Percentiles rank a stretch among this genome's conserved stretches.
phyloP scores from a whole-genome alignment of 2,888 invertebrate species.

The Pomacea canaliculata region DNA sequence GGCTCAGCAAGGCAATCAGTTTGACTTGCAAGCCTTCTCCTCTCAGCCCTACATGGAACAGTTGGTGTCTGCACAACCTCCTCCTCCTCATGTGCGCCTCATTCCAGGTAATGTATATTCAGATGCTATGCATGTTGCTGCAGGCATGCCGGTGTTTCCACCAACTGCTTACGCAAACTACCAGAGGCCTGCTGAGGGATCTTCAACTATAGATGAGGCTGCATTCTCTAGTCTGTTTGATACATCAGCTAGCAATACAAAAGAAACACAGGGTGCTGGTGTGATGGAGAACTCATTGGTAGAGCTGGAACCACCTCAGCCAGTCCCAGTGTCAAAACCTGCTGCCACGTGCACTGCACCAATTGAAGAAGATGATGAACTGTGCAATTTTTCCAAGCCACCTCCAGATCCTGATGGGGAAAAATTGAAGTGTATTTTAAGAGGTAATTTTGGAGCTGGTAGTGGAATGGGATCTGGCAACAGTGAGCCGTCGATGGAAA shows the following conservation, averaged over 20 bases:
- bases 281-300: conserved; percentile 22
- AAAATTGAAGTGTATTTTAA: conserved; percentile 14
- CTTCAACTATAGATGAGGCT: conserved; percentile 54
- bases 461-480: not conserved
- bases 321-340: conserved; percentile 19
- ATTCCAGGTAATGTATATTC: conserved; percentile 23
- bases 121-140: conserved; percentile 24
- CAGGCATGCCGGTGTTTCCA: conserved; percentile 23
- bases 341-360: conserved; percentile 34
- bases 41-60: conserved; percentile 41
- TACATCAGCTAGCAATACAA: conserved; percentile 9
- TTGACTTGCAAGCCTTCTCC: conserved; percentile 29
- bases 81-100: conserved; percentile 20
- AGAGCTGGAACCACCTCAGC: conserved; percentile 12
- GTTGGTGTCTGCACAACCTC: conserved; percentile 32
- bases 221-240: conserved; percentile 53
- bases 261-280: conserved; percentile 2
- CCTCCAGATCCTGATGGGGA: conserved; percentile 28
- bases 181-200: conserved; percentile 25
- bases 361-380: conserved; percentile 59
- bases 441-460: not conserved
- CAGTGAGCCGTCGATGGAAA: not conserved
- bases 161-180: conserved; percentile 20
- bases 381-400: conserved; percentile 52
- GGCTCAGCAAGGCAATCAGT: conserved; percentile 26